phyloP scores from a whole-genome alignment of 2,888 invertebrate species.

The Machimus rusticus region DNA sequence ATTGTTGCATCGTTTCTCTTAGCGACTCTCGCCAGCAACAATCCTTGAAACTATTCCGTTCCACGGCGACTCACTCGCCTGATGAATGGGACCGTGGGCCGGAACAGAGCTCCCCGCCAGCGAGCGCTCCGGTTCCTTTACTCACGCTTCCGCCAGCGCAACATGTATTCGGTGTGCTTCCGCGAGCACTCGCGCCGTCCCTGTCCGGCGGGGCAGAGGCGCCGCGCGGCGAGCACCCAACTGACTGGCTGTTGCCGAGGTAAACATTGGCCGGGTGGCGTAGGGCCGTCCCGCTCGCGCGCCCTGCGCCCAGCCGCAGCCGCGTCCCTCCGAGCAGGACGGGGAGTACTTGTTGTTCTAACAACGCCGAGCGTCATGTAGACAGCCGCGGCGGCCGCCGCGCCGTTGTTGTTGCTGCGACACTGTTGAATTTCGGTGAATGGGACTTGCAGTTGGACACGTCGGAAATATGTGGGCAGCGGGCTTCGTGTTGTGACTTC shows the following conservation, averaged over 20 bases:
- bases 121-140: conserved; percentile 9
- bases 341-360: conserved; percentile 26
- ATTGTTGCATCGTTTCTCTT: not conserved
- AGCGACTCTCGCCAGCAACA: not conserved
- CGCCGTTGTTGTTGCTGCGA: conserved; percentile 27
- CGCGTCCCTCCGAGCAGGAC: not conserved
- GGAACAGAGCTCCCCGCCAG: not conserved
- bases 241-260: conserved; percentile 39
- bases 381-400: not conserved
- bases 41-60: not conserved
- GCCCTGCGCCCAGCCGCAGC: not conserved
- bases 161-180: conserved; percentile 16
- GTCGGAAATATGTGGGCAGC: conserved; percentile 14
- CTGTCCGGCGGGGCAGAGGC: not conserved
- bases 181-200: not conserved
- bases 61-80: not conserved
- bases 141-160: not conserved
- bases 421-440: conserved; percentile 31
- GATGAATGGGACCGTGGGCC: not conserved
- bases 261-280: conserved; percentile 16
- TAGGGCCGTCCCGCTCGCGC: not conserved
- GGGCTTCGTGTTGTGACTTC: conserved; percentile 12
- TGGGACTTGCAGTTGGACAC: conserved; percentile 22
- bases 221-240: not conserved
- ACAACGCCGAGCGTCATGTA: not conserved